These are phyloP conservation scores for Arctia plantaginis DNA, from an alignment of 2,888 invertebrate species.

Conservation along the genomic window DNA sequence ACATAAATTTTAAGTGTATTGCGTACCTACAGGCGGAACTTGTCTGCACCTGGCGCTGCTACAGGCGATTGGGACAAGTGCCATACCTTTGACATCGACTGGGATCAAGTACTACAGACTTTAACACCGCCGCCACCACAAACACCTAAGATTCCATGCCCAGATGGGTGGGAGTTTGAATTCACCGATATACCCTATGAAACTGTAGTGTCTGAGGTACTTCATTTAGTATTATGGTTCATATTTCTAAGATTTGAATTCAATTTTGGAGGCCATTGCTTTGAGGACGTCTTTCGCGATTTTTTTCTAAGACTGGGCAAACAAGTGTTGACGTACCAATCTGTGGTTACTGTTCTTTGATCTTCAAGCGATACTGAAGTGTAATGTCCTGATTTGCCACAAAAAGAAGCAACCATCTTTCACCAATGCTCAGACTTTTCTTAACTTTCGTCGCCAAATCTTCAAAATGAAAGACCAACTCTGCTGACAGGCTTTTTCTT, in stretches of 20 bases:
- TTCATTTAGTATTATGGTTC: conserved; percentile 14
- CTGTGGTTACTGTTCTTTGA: too few relatives aligned
- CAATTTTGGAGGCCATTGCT: too few relatives aligned
- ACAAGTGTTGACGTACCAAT: too few relatives aligned
- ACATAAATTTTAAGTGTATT: not conserved
- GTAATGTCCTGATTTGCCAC: too few relatives aligned
- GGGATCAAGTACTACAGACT: conserved; percentile 69
- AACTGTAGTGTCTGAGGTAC: conserved; percentile 76
- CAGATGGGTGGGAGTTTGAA: conserved; percentile 75
- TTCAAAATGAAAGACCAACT: too few relatives aligned
- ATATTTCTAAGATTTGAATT: not conserved
- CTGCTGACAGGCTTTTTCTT: too few relatives aligned
- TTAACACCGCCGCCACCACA: conserved; percentile 60
- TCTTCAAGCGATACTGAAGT: too few relatives aligned
- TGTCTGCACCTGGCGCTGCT: conserved; percentile 63
- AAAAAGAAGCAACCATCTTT: too few relatives aligned
- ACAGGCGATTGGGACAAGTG: conserved; percentile 68
- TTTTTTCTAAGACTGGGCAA: too few relatives aligned
- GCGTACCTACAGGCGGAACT: conserved; percentile 62
- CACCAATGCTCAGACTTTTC: too few relatives aligned
- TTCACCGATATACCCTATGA: conserved; percentile 74
- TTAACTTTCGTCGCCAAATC: too few relatives aligned
- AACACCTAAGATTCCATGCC: conserved; percentile 65
- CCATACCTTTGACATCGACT: conserved; percentile 68
- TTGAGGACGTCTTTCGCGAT: too few relatives aligned